These are phyloP conservation scores for Pteronura brasiliensis DNA, from an alignment of 2,113 vertebrate genomes.

Conservation along the genomic window DNA sequence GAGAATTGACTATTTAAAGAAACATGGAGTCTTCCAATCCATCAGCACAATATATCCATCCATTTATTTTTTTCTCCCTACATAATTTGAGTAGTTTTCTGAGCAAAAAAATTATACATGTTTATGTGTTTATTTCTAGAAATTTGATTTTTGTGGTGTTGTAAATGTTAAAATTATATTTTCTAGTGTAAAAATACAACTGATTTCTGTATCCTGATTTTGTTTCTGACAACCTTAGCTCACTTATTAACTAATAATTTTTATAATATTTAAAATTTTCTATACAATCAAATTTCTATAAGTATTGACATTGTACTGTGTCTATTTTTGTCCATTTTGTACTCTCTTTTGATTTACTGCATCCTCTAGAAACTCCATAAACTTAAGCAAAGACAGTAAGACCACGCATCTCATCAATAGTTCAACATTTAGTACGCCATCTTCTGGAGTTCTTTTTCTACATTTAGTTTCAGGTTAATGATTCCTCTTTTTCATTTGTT, in stretches of 20 bases:
- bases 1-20: neutral
- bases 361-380: neutral
- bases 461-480: neutral
- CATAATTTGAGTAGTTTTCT: neutral
- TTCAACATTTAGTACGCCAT: neutral
- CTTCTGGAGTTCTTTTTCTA: neutral
- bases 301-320: neutral
- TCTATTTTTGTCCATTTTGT: neutral
- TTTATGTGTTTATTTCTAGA: neutral
- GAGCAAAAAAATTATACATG: neutral
- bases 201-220: neutral
- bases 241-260: neutral
- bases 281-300: neutral
- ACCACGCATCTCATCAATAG: neutral
- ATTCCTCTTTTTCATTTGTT: neutral
- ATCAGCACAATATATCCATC: neutral
- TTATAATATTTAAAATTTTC: neutral
- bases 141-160: neutral
- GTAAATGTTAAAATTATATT: neutral
- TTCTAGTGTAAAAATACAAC: neutral
- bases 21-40: neutral
- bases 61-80: neutral
- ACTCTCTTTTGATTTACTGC: neutral
- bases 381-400: neutral
- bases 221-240: neutral